Conservation (phyloP, 2,113 vertebrate species). For the Neogale vison region DNA sequence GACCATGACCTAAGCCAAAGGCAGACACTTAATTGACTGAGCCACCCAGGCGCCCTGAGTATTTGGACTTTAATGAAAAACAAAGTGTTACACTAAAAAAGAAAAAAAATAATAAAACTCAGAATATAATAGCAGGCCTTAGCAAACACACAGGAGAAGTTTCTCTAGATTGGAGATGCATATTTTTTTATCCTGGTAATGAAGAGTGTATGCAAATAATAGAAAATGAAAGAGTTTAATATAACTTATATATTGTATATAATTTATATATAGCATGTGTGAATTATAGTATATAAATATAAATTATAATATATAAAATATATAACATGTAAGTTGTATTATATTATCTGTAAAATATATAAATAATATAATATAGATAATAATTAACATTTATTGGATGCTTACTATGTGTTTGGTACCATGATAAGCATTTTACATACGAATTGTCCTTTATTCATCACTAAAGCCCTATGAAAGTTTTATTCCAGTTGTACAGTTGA, state of each 20-base stretch:
- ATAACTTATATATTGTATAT: not conserved
- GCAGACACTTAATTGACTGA: not conserved
- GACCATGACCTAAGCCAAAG: not conserved
- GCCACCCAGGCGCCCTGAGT: not conserved
- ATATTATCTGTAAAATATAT: not conserved
- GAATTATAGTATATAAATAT: not conserved
- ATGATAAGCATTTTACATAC: not conserved
- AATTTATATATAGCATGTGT: not conserved
- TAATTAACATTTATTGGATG: not conserved
- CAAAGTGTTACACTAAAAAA: not conserved
- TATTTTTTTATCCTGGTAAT: not conserved
- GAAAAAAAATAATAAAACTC: not conserved
- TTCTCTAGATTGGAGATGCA: not conserved
- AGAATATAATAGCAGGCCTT: not conserved
- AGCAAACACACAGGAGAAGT: not conserved
- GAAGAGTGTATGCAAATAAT: not conserved
- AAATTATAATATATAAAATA: not conserved
- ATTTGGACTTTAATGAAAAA: conserved; percentile 35
- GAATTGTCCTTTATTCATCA: not conserved
- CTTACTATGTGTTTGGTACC: not conserved
- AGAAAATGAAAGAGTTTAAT: not conserved
- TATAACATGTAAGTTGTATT: not conserved
- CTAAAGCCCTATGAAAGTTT: not conserved
- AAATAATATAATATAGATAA: not conserved
- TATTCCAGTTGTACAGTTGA: not conserved